A percentile compares a stretch with the other conserved stretches of the same genome.
phyloP scores from a whole-genome alignment of 2,797 vertebrate genomes.

The Acrocephalus scirpaceus region DNA sequence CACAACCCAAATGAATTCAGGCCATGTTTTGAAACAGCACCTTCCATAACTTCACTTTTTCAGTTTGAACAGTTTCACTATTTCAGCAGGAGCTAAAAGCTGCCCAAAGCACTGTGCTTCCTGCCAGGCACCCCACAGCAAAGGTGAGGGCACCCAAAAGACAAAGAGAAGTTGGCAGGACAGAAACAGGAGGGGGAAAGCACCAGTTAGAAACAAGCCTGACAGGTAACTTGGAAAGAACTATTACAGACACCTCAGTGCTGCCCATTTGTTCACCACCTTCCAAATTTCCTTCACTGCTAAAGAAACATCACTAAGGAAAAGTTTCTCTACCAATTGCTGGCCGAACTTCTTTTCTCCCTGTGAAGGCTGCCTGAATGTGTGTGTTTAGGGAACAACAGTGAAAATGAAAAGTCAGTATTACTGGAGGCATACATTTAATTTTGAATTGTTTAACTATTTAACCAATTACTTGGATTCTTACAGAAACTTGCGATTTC shows the following conservation, averaged over 20 bases:
- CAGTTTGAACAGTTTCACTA: too few relatives aligned
- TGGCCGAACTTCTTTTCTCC: not conserved
- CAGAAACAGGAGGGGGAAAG: not conserved
- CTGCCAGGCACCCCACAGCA: not conserved
- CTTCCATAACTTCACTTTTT: too few relatives aligned
- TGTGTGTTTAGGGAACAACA: not conserved
- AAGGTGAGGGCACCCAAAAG: not conserved
- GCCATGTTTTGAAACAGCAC: not conserved
- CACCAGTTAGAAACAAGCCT: not conserved
- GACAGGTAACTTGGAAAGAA: not conserved
- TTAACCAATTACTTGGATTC: not conserved
- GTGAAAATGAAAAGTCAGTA: not conserved
- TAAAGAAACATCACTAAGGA: not conserved
- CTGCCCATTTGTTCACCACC: not conserved
- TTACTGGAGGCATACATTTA: not conserved
- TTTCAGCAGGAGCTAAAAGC: not conserved
- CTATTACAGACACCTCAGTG: not conserved
- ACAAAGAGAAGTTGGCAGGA: not conserved
- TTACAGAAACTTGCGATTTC: fast-evolving
- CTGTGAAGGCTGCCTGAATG: not conserved
- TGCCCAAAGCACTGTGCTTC: not conserved
- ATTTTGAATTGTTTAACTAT: not conserved
- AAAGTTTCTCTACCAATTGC: not conserved
- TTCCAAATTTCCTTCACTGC: not conserved
- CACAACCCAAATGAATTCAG: not conserved